Evolutionary conservation across 2,113 vertebrate species (phyloP).

Genomic region (Coturnix japonica): DNA sequence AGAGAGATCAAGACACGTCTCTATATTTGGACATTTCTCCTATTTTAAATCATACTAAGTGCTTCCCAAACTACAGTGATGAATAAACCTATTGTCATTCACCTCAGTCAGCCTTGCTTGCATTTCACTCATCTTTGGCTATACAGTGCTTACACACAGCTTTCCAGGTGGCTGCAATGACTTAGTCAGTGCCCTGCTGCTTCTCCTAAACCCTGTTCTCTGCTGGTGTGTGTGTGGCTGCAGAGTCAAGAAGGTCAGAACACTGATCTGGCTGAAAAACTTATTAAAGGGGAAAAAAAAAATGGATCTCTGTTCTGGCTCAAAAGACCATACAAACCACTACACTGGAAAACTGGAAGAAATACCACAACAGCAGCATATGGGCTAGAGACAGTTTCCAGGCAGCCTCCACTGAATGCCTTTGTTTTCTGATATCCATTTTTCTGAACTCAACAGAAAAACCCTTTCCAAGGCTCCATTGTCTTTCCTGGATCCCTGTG

Average conservation of each 20-base stretch:
- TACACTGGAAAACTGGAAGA: not conserved
- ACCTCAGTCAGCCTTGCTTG: slow-evolving; percentile 5
- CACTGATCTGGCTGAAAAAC: not conserved
- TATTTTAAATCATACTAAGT: slow-evolving; percentile 55
- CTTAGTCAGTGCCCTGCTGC: not conserved
- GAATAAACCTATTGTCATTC: not conserved
- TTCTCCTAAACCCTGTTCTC: not conserved
- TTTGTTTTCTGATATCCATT: not conserved
- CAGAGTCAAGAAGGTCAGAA: not conserved
- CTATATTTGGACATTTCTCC: slow-evolving; percentile 41
- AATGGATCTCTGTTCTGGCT: not conserved
- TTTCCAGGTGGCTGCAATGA: not conserved
- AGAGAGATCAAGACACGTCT: slow-evolving; percentile 27
- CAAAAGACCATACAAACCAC: not conserved
- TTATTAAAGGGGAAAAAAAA: accelerated
- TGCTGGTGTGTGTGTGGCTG: not conserved
- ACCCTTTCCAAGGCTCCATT: not conserved
- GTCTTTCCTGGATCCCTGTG: not conserved
- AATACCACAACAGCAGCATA: not conserved
- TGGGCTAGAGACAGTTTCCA: not conserved
- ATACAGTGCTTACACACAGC: not conserved
- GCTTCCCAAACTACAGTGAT: not conserved
- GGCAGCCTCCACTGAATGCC: not conserved
- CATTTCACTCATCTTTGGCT: not conserved
- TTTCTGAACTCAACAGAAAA: not conserved